phyloP scores from a whole-genome alignment of 2,888 invertebrate species.

The Sialis lutaria region DNA sequence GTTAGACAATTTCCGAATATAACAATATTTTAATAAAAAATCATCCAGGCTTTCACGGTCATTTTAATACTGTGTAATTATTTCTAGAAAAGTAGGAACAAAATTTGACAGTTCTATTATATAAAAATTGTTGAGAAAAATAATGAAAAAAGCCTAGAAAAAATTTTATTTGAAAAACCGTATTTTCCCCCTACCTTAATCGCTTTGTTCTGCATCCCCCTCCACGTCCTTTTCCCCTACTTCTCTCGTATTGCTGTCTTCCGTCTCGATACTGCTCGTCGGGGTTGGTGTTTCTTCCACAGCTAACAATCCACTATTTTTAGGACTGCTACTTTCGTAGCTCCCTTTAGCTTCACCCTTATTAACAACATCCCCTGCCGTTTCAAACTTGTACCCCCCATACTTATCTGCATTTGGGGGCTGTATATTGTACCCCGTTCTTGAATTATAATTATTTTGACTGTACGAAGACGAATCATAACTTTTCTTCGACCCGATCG shows the following conservation, averaged over 20 bases:
- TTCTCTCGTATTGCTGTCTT: constrained; percentile 33
- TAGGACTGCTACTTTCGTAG: constrained; percentile 7
- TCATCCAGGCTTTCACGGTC: too few relatives aligned
- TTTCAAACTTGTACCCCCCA: constrained; percentile 11
- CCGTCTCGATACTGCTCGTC: constrained; percentile 38
- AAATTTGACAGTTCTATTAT: too few relatives aligned
- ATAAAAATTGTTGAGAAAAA: too few relatives aligned
- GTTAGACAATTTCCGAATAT: too few relatives aligned
- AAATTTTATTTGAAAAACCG: too few relatives aligned
- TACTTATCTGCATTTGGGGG: background rate
- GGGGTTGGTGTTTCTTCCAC: constrained; percentile 35
- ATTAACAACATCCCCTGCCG: constrained; percentile 11
- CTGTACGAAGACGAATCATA: background rate
- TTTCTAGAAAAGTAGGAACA: too few relatives aligned
- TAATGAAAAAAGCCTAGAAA: too few relatives aligned
- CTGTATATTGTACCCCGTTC: background rate
- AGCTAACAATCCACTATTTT: constrained; percentile 14
- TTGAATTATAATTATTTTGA: too few relatives aligned
- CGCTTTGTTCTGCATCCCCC: constrained; percentile 38
- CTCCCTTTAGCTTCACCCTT: constrained; percentile 11
- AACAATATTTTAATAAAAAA: too few relatives aligned
- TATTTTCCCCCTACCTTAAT: constrained; percentile 18
- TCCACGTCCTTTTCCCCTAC: constrained; percentile 36
- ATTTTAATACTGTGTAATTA: too few relatives aligned
- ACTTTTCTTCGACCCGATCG: background rate